Percentiles rank a stretch among this genome's conserved stretches.
Conservation (phyloP, 2,113 vertebrate species). For the Silurus glanis region DNA sequence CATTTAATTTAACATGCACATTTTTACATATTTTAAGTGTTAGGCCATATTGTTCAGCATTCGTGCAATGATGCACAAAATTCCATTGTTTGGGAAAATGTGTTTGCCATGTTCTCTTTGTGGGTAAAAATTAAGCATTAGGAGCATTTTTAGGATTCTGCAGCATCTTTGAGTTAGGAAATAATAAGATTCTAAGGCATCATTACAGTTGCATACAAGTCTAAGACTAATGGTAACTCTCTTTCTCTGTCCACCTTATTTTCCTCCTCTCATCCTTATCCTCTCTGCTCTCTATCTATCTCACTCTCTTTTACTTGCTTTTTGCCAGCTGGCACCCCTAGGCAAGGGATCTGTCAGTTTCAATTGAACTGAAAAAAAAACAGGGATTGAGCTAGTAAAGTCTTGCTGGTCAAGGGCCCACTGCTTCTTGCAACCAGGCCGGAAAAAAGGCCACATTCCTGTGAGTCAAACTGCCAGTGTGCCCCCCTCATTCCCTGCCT, state of each 20-base stretch:
- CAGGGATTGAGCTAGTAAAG: slow-evolving; percentile 84
- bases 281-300: neutral
- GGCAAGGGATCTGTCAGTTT: slow-evolving; percentile 98
- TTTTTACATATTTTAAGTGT: neutral
- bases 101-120: neutral
- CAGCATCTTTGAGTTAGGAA: neutral
- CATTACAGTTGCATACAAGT: neutral
- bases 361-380: slow-evolving; percentile 84
- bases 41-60: neutral
- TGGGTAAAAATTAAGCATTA: neutral
- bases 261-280: neutral
- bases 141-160: neutral
- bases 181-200: neutral
- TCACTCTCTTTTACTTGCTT: slow-evolving; percentile 58
- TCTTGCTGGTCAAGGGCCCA: slow-evolving; percentile 84
- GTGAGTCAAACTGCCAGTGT: slow-evolving; percentile 84
- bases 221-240: neutral
- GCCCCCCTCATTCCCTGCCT: slow-evolving; percentile 78
- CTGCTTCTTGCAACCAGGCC: slow-evolving; percentile 90
- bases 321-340: slow-evolving; percentile 90
- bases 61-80: neutral
- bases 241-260: neutral
- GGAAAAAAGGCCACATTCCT: slow-evolving; percentile 90
- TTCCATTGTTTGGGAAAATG: neutral
- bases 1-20: neutral